Conservation (phyloP, 2,113 vertebrate species). For the Gallinago undulata region DNA sequence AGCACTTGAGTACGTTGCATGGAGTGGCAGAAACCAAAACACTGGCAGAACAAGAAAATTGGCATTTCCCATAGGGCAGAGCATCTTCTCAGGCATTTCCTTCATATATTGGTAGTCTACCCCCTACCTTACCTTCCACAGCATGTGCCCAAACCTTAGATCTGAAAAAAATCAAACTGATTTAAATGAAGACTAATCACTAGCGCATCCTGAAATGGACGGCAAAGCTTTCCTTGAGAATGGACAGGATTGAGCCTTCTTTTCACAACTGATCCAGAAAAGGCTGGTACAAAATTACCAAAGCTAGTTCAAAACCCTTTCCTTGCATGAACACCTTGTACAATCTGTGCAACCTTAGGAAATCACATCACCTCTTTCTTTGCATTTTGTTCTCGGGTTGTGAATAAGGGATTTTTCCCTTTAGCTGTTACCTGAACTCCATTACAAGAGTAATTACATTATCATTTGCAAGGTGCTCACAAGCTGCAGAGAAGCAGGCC, state of each 20-base stretch:
- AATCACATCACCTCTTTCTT: not conserved
- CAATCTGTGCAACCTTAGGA: not conserved
- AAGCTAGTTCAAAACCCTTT: not conserved
- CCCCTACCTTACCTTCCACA: not conserved
- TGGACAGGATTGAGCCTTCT: not conserved
- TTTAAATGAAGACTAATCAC: not conserved
- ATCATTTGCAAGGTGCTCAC: not conserved
- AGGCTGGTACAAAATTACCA: not conserved
- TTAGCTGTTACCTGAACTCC: not conserved
- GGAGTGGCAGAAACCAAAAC: not conserved
- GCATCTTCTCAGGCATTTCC: not conserved
- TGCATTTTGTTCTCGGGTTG: not conserved
- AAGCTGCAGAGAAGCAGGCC: not conserved
- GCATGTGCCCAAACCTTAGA: not conserved
- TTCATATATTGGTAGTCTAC: not conserved
- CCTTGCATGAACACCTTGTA: not conserved
- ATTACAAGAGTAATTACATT: not conserved
- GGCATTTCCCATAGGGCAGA: not conserved
- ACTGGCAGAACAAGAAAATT: not conserved
- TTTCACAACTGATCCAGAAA: not conserved
- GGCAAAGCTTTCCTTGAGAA: not conserved
- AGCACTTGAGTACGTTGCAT: accelerated
- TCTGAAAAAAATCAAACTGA: not conserved
- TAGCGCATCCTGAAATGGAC: not conserved
- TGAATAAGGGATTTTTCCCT: not conserved